These are phyloP conservation scores for Camelus dromedarius DNA, from an alignment of 2,113 vertebrate species.

Conservation along the genomic window DNA sequence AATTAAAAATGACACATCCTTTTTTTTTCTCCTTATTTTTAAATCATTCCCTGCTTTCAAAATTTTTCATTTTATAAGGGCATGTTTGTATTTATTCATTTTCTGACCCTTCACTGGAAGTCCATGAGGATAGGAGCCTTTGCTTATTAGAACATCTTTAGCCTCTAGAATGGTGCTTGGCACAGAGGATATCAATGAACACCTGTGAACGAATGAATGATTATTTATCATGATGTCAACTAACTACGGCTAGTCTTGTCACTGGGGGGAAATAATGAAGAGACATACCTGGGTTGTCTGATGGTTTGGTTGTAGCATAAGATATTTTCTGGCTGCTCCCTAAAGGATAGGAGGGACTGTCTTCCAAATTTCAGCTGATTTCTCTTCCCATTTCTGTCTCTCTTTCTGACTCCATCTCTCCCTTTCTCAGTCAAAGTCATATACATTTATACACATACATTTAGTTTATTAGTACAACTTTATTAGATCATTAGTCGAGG, in stretches of 20 bases:
- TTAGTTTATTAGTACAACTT: not conserved
- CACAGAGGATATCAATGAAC: not conserved
- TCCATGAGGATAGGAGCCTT: not conserved
- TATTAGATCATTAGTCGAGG: constrained; percentile 71
- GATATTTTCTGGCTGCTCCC: not conserved
- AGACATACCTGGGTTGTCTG: not conserved
- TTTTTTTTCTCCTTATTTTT: not conserved
- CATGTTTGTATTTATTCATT: not conserved
- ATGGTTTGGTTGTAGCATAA: not conserved
- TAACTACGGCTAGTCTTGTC: not conserved
- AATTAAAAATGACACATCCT: not conserved
- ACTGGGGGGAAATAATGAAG: not conserved
- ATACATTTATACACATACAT: no score
- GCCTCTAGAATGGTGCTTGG: not conserved
- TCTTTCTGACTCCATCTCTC: not conserved
- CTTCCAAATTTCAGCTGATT: not conserved
- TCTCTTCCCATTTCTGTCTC: not conserved
- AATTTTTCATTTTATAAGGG: not conserved
- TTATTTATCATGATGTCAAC: not conserved
- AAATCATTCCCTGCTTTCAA: not conserved
- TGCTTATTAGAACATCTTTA: not conserved
- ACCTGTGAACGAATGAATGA: not conserved
- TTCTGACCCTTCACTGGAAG: not conserved
- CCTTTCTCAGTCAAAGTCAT: not conserved
- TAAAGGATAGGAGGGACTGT: not conserved